Percentiles rank a stretch among this genome's conserved stretches.
Conservation (phyloP, 2,888 invertebrate species). For the Ptycholaimellus sp. region DNA sequence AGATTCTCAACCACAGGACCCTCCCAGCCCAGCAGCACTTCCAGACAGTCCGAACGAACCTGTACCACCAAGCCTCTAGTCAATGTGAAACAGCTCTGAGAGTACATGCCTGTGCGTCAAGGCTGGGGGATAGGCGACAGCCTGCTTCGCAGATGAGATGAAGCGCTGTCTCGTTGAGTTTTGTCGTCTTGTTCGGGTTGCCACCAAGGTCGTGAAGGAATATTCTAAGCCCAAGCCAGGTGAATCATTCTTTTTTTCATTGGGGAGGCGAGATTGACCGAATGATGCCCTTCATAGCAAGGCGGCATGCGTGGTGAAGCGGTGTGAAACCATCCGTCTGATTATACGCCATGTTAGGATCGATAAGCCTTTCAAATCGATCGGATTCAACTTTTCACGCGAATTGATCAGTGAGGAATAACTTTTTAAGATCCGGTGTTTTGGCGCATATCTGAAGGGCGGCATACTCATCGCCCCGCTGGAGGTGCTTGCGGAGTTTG, state of each 20-base stretch:
- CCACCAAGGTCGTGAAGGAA: slow-evolving; percentile 41
- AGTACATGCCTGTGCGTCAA: too few relatives aligned
- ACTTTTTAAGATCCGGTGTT: slow-evolving; percentile 40
- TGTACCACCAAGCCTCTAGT: slow-evolving; percentile 9
- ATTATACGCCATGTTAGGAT: slow-evolving; percentile 43
- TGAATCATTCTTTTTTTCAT: background rate
- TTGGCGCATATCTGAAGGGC: slow-evolving; percentile 43
- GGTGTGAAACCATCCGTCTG: slow-evolving; percentile 43
- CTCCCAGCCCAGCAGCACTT: slow-evolving; percentile 31
- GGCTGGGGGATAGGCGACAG: too few relatives aligned
- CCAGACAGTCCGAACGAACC: slow-evolving; percentile 36
- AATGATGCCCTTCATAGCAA: slow-evolving; percentile 41
- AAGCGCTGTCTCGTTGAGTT: slow-evolving; percentile 39
- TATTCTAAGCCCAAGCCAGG: slow-evolving; percentile 28
- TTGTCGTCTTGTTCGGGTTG: slow-evolving; percentile 45
- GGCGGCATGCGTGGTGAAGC: slow-evolving; percentile 41
- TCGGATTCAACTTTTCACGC: too few relatives aligned
- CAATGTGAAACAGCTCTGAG: too few relatives aligned
- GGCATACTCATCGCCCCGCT: slow-evolving; percentile 45
- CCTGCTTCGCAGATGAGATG: slow-evolving; percentile 37
- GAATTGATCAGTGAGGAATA: too few relatives aligned
- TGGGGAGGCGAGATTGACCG: too few relatives aligned
- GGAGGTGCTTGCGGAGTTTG: slow-evolving; percentile 44
- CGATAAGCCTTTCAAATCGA: too few relatives aligned
- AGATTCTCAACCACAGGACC: slow-evolving; percentile 31